A percentile compares a stretch with the other conserved stretches of the same genome.
phyloP scores from a whole-genome alignment of 1,140 invertebrate species.

The Oedothorax gibbosus region DNA sequence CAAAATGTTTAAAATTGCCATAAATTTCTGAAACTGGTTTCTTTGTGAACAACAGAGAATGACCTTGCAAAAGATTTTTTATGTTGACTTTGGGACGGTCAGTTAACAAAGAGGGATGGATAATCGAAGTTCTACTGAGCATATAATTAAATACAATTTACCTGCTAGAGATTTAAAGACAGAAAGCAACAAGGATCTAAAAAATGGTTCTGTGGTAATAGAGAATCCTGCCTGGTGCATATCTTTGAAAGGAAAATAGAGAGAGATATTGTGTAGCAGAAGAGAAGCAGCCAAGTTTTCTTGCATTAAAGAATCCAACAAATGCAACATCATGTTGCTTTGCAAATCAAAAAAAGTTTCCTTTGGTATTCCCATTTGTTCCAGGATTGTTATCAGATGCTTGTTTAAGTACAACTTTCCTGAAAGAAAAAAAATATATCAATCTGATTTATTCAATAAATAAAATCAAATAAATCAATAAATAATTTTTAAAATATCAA shows the following conservation, averaged over 20 bases:
- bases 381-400: slow-evolving; percentile 63
- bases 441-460: background rate
- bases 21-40: too few relatives aligned
- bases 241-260: slow-evolving; percentile 10
- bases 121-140: too few relatives aligned
- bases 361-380: slow-evolving; percentile 61
- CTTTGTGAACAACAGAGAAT: too few relatives aligned
- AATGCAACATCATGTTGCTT: slow-evolving; percentile 39
- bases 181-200: slow-evolving; percentile 44
- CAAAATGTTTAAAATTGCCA: too few relatives aligned
- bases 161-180: slow-evolving; percentile 34
- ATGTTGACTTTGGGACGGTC: too few relatives aligned
- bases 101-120: too few relatives aligned
- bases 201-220: slow-evolving; percentile 61
- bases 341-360: slow-evolving; percentile 56
- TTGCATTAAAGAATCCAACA: slow-evolving; percentile 59
- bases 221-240: slow-evolving; percentile 42
- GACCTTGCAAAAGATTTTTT: too few relatives aligned
- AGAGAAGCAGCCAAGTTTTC: slow-evolving; percentile 4
- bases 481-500: too few relatives aligned
- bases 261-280: background rate
- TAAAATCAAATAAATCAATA: background rate
- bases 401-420: slow-evolving; percentile 62
- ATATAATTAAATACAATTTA: background rate
- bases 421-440: slow-evolving; percentile 7